Evolutionary conservation across 2,113 vertebrate genomes (phyloP).

Genomic region (Corythornis madagascariensis): DNA sequence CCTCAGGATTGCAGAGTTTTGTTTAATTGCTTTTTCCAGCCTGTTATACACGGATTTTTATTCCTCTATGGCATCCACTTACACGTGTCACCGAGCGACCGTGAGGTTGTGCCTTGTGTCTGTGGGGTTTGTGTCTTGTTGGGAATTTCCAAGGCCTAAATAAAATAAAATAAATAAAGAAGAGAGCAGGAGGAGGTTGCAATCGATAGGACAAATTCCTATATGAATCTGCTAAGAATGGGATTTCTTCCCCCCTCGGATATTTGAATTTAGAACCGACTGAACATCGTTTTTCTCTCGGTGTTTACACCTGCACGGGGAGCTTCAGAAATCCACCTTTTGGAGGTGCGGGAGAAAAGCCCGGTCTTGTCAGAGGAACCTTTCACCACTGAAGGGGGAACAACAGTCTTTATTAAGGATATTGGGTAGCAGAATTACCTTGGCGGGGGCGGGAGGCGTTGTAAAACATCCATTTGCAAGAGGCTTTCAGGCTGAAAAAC

Average conservation of each 20-base stretch:
- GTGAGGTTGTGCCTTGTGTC: background rate
- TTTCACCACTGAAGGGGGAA: background rate
- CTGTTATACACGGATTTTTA: background rate
- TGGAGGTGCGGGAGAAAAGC: background rate
- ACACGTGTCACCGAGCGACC: background rate
- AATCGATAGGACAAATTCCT: background rate
- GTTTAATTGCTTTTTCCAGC: background rate
- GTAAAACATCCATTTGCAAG: conserved; percentile 63
- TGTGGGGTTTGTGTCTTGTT: background rate
- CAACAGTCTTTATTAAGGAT: conserved; percentile 46
- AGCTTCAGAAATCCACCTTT: background rate
- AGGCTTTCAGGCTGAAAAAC: conserved; percentile 23
- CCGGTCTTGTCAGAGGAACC: background rate
- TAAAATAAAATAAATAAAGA: background rate
- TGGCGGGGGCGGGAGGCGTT: conserved; percentile 31
- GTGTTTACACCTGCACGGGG: background rate
- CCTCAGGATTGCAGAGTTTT: background rate
- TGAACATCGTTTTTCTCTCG: background rate
- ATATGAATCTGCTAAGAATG: background rate
- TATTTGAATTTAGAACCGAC: background rate
- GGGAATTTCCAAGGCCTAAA: background rate
- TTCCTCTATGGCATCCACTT: background rate
- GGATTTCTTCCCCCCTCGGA: background rate
- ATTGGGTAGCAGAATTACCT: conserved; percentile 45
- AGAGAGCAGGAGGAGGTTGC: background rate